Conservation (phyloP, 2,888 invertebrate species). For the Vandiemenella viatica region DNA sequence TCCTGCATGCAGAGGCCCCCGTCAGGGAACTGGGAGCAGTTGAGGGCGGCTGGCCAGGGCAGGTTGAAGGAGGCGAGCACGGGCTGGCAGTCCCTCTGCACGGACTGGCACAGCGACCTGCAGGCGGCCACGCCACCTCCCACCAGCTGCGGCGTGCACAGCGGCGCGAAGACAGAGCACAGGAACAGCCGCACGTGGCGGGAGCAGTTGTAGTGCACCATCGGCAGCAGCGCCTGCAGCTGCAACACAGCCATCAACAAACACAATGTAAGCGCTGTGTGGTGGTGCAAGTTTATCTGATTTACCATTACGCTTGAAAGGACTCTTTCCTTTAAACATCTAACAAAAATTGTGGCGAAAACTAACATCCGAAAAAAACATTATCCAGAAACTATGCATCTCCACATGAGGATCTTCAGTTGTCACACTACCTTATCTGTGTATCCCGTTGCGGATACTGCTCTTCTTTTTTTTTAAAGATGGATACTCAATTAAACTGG, state of each 20-base stretch:
- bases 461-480: no score
- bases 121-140: slow-evolving; percentile 75
- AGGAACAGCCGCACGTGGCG: slow-evolving; percentile 69
- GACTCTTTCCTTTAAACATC: no score
- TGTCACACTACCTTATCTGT: no score
- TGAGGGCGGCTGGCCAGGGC: slow-evolving; percentile 55
- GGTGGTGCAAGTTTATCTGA: no score
- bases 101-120: slow-evolving; percentile 62
- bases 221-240: slow-evolving; percentile 52
- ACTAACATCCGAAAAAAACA: no score
- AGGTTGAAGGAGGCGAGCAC: slow-evolving; percentile 46
- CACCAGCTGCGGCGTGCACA: slow-evolving; percentile 78
- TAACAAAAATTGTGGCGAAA: no score
- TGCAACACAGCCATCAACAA: slow-evolving; percentile 33
- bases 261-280: no score
- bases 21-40: slow-evolving; percentile 67
- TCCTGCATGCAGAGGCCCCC: slow-evolving; percentile 64
- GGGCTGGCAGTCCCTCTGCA: slow-evolving; percentile 53
- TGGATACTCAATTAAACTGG: no score
- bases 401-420: no score
- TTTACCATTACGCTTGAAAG: no score
- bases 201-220: slow-evolving; percentile 68
- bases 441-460: no score
- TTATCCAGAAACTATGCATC: no score
- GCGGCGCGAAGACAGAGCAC: slow-evolving; percentile 79